A percentile compares a stretch with the other conserved stretches of the same genome.
Evolutionary conservation across 1,140 invertebrate genomes (phyloP).

Genomic region (Thaumetopoea pityocampa): DNA sequence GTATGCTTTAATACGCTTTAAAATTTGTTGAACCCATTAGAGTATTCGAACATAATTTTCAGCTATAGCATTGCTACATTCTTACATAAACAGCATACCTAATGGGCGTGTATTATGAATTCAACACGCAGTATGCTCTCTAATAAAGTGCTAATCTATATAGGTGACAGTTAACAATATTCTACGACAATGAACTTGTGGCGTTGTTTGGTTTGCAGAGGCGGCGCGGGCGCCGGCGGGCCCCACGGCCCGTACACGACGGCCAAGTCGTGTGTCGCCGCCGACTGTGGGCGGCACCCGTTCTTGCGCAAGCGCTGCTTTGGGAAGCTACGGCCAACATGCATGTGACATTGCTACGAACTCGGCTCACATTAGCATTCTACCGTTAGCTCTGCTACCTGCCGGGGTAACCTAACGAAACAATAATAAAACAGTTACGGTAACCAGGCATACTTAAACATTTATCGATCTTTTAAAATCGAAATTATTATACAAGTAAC

Average conservation of each 20-base stretch:
- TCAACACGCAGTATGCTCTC: too few relatives aligned
- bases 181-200: conserved; percentile 61
- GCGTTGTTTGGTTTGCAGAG: conserved; percentile 33
- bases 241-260: too few relatives aligned
- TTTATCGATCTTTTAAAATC: too few relatives aligned
- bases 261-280: conserved; percentile 15
- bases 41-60: too few relatives aligned
- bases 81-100: too few relatives aligned
- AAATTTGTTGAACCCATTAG: too few relatives aligned
- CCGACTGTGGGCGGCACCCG: conserved; percentile 48
- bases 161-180: conserved; percentile 9
- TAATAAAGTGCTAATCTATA: too few relatives aligned
- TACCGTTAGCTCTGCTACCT: conserved; percentile 58
- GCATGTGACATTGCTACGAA: conserved; percentile 45
- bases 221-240: conserved; percentile 18
- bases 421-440: conserved; percentile 18
- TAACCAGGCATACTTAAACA: too few relatives aligned
- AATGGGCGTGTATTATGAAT: too few relatives aligned
- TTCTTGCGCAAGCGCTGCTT: conserved; percentile 60
- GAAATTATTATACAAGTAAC: too few relatives aligned
- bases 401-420: conserved; percentile 50
- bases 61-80: too few relatives aligned
- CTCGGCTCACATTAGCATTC: conserved; percentile 58
- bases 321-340: conserved; percentile 32
- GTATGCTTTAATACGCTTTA: too few relatives aligned